Percentiles rank a stretch among this genome's conserved stretches.
phyloP scores from a whole-genome alignment of 2,888 invertebrate species.

The Apodemia mormo region DNA sequence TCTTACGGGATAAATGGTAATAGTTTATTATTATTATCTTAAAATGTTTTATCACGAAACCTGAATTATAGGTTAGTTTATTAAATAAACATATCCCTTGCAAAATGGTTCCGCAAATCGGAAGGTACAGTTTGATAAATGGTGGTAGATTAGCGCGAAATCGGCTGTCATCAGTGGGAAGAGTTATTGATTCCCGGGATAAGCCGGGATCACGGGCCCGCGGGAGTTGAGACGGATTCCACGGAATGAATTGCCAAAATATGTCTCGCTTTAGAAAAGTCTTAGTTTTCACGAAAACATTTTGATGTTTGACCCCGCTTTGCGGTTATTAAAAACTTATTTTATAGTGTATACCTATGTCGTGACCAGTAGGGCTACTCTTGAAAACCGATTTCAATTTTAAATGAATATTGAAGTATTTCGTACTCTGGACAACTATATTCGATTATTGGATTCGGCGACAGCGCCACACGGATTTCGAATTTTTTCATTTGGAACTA shows the following conservation, averaged over 20 bases:
- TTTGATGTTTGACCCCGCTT: no score
- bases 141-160: conserved; percentile 10
- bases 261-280: background rate
- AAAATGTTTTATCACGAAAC: background rate
- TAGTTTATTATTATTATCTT: background rate
- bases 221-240: background rate
- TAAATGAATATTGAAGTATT: no score
- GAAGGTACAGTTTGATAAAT: conserved; percentile 19
- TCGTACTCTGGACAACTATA: no score
- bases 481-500: no score
- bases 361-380: no score
- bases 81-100: conserved; percentile 8
- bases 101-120: conserved; percentile 2
- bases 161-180: conserved; percentile 14
- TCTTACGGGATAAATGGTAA: no score
- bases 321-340: no score
- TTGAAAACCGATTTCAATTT: no score
- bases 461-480: no score
- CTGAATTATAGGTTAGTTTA: background rate
- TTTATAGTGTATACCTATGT: no score
- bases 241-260: conserved; percentile 6
- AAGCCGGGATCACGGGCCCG: conserved; percentile 27
- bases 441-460: no score
- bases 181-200: conserved; percentile 24
- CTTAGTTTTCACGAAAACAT: background rate